Evolutionary conservation across 2,888 invertebrate genomes (phyloP).

Genomic region (Scotopteryx bipunctaria): DNA sequence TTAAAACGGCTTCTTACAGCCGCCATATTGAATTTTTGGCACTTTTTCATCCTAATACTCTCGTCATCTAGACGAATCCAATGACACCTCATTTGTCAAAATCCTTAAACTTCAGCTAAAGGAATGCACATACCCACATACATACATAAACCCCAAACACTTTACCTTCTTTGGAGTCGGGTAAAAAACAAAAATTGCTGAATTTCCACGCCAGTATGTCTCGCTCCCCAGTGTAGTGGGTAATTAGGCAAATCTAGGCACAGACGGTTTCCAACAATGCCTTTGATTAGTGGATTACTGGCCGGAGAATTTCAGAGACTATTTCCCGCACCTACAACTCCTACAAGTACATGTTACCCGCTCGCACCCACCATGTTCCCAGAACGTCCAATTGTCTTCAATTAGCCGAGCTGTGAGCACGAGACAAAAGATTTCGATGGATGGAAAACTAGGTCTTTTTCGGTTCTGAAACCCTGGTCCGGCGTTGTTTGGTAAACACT

Average conservation of each 20-base stretch:
- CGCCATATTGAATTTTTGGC: too few relatives aligned
- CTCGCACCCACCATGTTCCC: constrained; percentile 3
- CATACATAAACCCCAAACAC: too few relatives aligned
- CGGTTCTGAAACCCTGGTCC: background rate
- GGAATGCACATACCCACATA: too few relatives aligned
- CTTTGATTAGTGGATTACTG: constrained; percentile 62
- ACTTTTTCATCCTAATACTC: too few relatives aligned
- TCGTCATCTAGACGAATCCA: too few relatives aligned
- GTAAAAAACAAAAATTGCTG: background rate
- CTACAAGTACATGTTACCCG: constrained; percentile 27
- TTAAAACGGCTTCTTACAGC: too few relatives aligned
- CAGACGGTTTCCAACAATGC: constrained; percentile 54
- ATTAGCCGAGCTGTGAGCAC: constrained; percentile 12
- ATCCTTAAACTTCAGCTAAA: too few relatives aligned
- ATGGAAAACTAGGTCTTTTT: background rate
- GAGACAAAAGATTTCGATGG: constrained; percentile 13
- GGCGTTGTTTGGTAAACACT: too few relatives aligned
- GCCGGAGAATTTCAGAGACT: constrained; percentile 38
- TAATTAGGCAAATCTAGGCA: constrained; percentile 63
- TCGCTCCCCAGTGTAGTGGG: constrained; percentile 44
- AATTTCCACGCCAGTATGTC: constrained; percentile 29
- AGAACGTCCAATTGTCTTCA: constrained; percentile 13
- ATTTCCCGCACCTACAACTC: constrained; percentile 33
- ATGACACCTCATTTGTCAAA: too few relatives aligned
- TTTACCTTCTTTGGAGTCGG: too few relatives aligned